Evolutionary conservation across 2,113 vertebrate species (phyloP).

Genomic region (Cephalopholis sonnerati): DNA sequence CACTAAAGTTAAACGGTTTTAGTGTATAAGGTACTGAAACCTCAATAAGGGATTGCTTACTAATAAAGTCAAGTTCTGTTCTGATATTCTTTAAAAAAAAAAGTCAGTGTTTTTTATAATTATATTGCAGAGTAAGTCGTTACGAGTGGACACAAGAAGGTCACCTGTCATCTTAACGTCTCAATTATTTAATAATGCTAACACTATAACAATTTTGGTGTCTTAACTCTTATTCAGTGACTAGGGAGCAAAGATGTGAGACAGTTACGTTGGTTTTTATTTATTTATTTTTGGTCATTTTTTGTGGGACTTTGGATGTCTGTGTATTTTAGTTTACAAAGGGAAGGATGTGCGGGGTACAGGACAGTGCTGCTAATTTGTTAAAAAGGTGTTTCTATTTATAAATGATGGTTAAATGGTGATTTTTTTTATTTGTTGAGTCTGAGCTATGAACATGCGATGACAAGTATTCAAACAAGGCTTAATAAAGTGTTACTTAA

Average conservation of each 20-base stretch:
- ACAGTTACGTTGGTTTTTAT: background rate
- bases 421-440: conserved; percentile 19
- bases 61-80: conserved; percentile 9
- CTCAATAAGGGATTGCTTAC: conserved; percentile 27
- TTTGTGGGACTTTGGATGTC: background rate
- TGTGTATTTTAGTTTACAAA: conserved; percentile 6
- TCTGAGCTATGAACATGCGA: conserved; percentile 29
- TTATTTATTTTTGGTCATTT: conserved; percentile 15
- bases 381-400: conserved; percentile 59
- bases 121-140: background rate
- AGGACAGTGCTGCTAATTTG: conserved; percentile 40
- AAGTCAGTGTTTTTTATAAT: conserved; percentile 14
- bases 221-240: conserved; percentile 11
- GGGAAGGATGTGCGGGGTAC: conserved; percentile 16
- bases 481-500: conserved; percentile 7
- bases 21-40: conserved; percentile 1
- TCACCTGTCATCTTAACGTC: background rate
- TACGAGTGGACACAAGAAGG: no score
- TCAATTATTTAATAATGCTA: conserved; percentile 7
- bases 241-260: background rate
- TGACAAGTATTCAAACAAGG: conserved; percentile 20
- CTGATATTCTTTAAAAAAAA: conserved; percentile 22
- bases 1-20: background rate
- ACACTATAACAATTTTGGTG: conserved; percentile 12
- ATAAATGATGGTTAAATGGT: conserved; percentile 6